Percentiles rank a stretch among this genome's conserved stretches.
phyloP scores from a whole-genome alignment of 2,888 invertebrate genomes.

The Pristionchus exspectatus region DNA sequence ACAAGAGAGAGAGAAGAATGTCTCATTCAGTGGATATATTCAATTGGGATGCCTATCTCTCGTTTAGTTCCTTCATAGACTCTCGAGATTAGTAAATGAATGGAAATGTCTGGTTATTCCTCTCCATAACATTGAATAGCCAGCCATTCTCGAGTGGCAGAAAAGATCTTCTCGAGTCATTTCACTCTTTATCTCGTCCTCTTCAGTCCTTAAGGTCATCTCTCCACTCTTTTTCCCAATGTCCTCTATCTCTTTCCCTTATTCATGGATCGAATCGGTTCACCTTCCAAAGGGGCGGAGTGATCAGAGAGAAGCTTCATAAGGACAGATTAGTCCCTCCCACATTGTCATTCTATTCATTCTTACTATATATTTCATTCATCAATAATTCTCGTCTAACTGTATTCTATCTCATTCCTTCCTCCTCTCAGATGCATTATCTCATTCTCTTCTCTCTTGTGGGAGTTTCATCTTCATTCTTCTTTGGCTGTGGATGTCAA shows the following conservation, averaged over 20 bases:
- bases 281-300: conserved; percentile 24
- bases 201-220: conserved; percentile 27
- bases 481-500: conserved; percentile 63
- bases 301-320: conserved; percentile 7
- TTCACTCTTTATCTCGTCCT: conserved; percentile 1
- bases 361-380: neutral
- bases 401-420: neutral
- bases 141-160: conserved; percentile 29
- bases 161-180: neutral
- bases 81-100: conserved; percentile 12
- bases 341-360: neutral
- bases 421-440: conserved; percentile 53
- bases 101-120: neutral
- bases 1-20: neutral
- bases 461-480: conserved; percentile 58
- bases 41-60: neutral
- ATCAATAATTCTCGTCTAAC: neutral
- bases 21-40: neutral
- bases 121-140: neutral
- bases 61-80: neutral
- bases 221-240: conserved; percentile 17
- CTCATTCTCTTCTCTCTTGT: conserved; percentile 57
- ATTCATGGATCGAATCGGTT: conserved; percentile 42
- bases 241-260: neutral
- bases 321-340: conserved; percentile 13